Base-by-base conservation (phyloP, 2,888 invertebrate species). In the Tinea pellionella region DNA sequence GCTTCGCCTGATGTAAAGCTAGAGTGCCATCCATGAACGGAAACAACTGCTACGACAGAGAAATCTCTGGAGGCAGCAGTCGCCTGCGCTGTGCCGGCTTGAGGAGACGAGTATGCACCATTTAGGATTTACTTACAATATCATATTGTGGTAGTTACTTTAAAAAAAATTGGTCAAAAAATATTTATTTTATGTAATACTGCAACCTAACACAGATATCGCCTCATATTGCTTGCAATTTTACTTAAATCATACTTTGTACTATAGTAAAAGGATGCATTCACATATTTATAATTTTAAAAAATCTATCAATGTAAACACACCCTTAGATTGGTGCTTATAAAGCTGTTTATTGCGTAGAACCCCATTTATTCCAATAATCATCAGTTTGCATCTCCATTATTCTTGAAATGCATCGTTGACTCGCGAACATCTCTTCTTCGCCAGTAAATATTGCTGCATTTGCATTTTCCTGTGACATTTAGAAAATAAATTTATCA, bases 401-500 rank as follows among this genome's bases (percentile, higher is more conserved):
- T 37, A 99, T 89, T 64, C 99, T 89, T 0, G 99, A 99, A 24
- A 97, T 78, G 18, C 98, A 98, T 61, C 99, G 89, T 69, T 98
- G 97, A 74, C 95, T 97, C 0, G 99, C 99, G 81, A 99, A 99
- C 69, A 97, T 85, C 85, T 99, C 99, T 80, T 99, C 99, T 77
- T 97, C 96, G 0, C 99, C 99, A 0, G 97, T 98, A 71, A 99
- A 99, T 66, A 99, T 93, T 70, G 94, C 97, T 2, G 97, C 94
- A 64, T 90, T 90, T 16, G 94, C 91, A 69, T 93, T 90, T 61
- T 92, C 92, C 94, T 94, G 69, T 59, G 74, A 71, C 60, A 47
- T 30, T 30, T 30, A 7, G 9, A 30, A 30, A n/a, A n/a, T n/a
- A n/a, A n/a, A n/a, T n/a, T n/a, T n/a, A n/a, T n/a, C n/a, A n/a